Percentiles rank a stretch among this genome's conserved stretches.
Conservation (phyloP, 2,797 vertebrate genomes). For the Malacoctenus gilli region DNA sequence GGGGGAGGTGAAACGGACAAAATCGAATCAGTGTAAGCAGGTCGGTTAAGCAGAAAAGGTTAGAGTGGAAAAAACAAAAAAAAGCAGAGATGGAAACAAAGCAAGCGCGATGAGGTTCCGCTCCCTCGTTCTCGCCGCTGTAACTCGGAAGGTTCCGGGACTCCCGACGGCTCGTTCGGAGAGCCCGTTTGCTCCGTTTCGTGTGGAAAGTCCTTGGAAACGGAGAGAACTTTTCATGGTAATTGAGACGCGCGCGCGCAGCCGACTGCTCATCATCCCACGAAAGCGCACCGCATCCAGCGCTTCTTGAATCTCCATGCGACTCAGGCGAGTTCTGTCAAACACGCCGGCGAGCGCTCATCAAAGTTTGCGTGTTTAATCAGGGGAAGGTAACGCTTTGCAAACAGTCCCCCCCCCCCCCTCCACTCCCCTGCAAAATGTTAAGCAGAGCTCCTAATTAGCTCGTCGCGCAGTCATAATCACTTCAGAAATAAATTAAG, state of each 20-base stretch:
- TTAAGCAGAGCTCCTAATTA: conserved; percentile 84
- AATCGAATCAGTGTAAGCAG: conserved; percentile 74
- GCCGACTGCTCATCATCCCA: conserved; percentile 40
- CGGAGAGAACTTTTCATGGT: conserved; percentile 2
- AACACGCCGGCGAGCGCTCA: conserved; percentile 50
- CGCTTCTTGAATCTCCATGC: conserved; percentile 57
- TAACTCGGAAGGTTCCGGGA: too few relatives aligned
- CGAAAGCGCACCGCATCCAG: conserved; percentile 34
- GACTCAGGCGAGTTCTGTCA: conserved; percentile 42
- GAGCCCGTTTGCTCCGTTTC: too few relatives aligned
- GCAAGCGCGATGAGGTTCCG: conserved; percentile 11
- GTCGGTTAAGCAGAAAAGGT: conserved; percentile 73
- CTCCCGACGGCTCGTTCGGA: too few relatives aligned
- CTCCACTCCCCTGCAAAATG: conserved; percentile 75
- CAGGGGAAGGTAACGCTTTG: conserved; percentile 82
- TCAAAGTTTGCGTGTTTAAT: conserved; percentile 79
- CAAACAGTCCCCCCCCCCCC: conserved; percentile 86
- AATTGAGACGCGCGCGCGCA: conserved; percentile 37
- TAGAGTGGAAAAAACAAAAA: conserved; percentile 39
- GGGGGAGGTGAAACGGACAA: conserved; percentile 35
- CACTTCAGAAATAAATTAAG: conserved; percentile 84
- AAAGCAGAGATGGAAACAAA: too few relatives aligned
- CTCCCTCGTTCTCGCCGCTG: too few relatives aligned
- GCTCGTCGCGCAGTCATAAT: conserved; percentile 82
- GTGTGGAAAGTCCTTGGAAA: too few relatives aligned